Percentiles rank a stretch among this genome's conserved stretches.
phyloP scores from a whole-genome alignment of 2,888 invertebrate species.

The Cataglyphis livida region DNA sequence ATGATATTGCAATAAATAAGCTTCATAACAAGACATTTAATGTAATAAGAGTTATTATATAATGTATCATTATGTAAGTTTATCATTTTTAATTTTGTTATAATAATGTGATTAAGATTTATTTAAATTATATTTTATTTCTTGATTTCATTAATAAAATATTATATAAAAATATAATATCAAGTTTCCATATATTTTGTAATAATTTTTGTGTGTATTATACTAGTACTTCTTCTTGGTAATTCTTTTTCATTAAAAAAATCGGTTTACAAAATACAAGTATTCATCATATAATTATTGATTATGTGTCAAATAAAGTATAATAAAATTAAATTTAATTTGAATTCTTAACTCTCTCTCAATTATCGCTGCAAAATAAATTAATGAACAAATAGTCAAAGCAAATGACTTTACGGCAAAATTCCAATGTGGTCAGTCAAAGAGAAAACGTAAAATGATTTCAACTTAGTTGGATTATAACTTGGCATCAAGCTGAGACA shows the following conservation, averaged over 20 bases:
- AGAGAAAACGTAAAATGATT: slow-evolving; percentile 15
- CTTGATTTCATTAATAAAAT: not conserved
- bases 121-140: not conserved
- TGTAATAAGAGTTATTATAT: not conserved
- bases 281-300: too few species aligned
- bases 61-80: not conserved
- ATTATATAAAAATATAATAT: not conserved
- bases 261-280: not conserved
- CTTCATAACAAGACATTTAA: not conserved
- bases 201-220: not conserved
- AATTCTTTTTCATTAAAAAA: not conserved
- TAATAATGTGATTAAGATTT: not conserved
- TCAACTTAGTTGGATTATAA: not conserved
- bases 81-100: not conserved
- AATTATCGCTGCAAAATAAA: not conserved
- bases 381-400: not conserved
- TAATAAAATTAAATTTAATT: not conserved
- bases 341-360: too few species aligned
- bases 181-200: not conserved
- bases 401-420: not conserved
- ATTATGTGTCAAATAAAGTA: not conserved
- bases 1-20: not conserved
- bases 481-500: slow-evolving; percentile 19
- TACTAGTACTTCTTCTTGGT: not conserved
- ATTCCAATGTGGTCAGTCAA: slow-evolving; percentile 18